Evolutionary conservation across 2,113 vertebrate genomes (phyloP), one percentile per base, ranked within the genome.

Genomic region (Psilopogon haemacephalus): DNA sequence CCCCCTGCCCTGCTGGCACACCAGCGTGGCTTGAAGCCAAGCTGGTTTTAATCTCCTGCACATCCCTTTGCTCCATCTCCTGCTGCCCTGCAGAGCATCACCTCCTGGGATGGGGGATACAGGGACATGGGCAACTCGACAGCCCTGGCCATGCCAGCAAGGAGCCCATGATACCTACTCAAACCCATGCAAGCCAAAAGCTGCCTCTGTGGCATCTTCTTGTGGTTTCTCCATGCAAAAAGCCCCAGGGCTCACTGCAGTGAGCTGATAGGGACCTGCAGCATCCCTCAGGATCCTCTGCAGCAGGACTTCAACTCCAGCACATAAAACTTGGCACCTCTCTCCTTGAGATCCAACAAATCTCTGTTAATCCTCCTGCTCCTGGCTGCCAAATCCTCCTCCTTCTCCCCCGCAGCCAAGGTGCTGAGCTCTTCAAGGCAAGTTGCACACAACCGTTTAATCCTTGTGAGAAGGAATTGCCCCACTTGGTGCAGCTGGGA

Each of bases 331-430:
- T 82, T 88, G 90, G 94, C 95, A 78, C 92, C 23, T 77, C 86
- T 78, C 81, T 78, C 90, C 88, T 54, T 8, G 73, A 88, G 88
- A 96, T 48, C 84, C 84, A 81, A 2, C 88, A 96, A 94, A 95
- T 94, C 94, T 90, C 95, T 63, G 73, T 80, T 93, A 94, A 97
- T 94, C 94, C 93, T 70, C 62, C 52, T 13, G 20, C 68, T 92
- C 87, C 83, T 0, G 1, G 42, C 79, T 89, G 79, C 90, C 95
- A 89, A 83, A 89, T 89, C 81, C 64, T 72, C 83, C 87, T 81
- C 58, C 46, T 52, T 37, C 52, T 32, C 72, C 78, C 54, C 30
- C 42, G n/a, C 42, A 21, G 77, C 79, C 86, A 24, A 92, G 94
- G 92, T 93, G 92, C 80, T 18, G 62, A 77, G 86, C 65, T 60